Conservation (phyloP, 2,113 vertebrate genomes). For the Strix uralensis region DNA sequence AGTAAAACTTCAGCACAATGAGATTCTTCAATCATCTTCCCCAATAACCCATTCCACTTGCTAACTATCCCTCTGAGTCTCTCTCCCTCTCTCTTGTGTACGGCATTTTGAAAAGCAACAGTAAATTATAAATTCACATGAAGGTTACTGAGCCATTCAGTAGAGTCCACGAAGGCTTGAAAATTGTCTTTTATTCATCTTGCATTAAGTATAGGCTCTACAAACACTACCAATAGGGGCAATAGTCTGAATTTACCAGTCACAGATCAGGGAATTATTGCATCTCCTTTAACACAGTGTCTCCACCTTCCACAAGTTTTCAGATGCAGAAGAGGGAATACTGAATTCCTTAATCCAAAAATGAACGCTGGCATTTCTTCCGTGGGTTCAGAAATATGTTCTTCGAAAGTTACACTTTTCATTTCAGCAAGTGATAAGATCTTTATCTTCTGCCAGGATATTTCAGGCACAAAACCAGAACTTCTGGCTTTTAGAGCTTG, state of each 20-base stretch:
- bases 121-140: not conserved
- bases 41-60: not conserved
- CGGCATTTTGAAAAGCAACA: not conserved
- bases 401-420: not conserved
- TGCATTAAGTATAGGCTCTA: not conserved
- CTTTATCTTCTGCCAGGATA: not conserved
- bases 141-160: not conserved
- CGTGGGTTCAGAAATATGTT: not conserved
- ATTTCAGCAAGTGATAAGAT: not conserved
- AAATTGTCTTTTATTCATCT: not conserved
- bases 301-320: not conserved
- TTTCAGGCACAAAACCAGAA: not conserved
- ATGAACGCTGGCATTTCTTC: not conserved
- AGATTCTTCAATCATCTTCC: constrained; percentile 34
- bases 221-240: not conserved
- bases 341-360: not conserved
- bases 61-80: not conserved
- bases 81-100: not conserved
- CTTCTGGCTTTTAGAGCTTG: not conserved
- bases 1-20: constrained; percentile 4
- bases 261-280: not conserved
- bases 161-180: not conserved
- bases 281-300: not conserved
- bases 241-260: not conserved
- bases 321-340: not conserved